phyloP scores from a whole-genome alignment of 2,888 invertebrate species.

The Automeris io region DNA sequence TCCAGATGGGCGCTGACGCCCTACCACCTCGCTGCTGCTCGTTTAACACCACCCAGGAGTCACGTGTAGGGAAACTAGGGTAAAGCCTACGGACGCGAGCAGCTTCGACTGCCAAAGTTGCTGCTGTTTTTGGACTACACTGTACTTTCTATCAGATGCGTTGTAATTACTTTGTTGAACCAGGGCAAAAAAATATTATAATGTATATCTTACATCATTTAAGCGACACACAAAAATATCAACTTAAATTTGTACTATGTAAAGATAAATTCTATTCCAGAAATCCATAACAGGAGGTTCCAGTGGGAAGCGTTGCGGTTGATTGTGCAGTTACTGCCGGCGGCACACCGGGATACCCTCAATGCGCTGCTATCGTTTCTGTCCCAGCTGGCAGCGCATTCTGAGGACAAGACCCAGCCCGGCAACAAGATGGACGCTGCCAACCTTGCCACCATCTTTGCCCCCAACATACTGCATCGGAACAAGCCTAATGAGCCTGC shows the following conservation, averaged over 20 bases:
- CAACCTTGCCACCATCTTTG: constrained; percentile 95
- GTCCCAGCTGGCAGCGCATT: constrained; percentile 83
- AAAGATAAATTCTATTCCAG: too few species aligned
- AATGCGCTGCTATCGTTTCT: constrained; percentile 89
- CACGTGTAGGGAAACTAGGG: too few species aligned
- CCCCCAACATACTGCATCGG: constrained; percentile 93
- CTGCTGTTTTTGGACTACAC: too few species aligned
- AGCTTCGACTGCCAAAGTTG: too few species aligned
- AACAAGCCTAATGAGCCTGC: constrained; percentile 79
- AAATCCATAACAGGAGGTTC: constrained; percentile 87
- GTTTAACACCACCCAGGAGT: too few species aligned
- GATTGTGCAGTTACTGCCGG: constrained; percentile 89
- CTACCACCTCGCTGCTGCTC: too few species aligned
- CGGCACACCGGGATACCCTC: constrained; percentile 93
- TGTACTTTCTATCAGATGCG: too few species aligned
- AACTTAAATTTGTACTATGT: too few species aligned
- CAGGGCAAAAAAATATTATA: neutral
- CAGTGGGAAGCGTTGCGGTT: constrained; percentile 91
- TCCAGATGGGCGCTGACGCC: too few species aligned
- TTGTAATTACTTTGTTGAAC: too few species aligned
- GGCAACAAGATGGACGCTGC: constrained; percentile 97
- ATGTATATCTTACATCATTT: neutral
- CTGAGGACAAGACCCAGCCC: constrained; percentile 79
- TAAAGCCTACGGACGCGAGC: too few species aligned
- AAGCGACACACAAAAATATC: neutral